A percentile compares a stretch with the other conserved stretches of the same genome.
phyloP scores from a whole-genome alignment of 37 sponge, comb jelly and placozoan species.

The Mnemiopsis leidyi region DNA sequence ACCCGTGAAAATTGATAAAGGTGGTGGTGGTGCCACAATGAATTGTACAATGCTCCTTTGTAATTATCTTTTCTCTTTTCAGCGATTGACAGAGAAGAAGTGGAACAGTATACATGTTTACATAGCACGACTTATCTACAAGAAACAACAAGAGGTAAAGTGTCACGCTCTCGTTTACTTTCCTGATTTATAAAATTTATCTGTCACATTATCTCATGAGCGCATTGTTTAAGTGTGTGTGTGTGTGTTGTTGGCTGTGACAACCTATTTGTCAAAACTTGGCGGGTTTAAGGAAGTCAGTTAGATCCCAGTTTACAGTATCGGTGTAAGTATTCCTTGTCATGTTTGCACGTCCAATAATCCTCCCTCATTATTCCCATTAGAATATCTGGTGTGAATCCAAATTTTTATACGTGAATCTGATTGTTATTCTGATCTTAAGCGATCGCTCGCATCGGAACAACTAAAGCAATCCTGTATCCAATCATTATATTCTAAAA shows the following conservation, averaged over 20 bases:
- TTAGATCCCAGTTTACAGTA: neutral
- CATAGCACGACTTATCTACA: conserved; percentile 57
- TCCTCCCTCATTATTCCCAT: neutral
- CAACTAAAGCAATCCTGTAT: no score
- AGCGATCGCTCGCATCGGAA: no score
- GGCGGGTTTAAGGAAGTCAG: neutral
- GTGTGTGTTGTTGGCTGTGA: no score
- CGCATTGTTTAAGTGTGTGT: neutral
- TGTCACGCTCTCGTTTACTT: neutral
- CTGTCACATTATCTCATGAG: neutral
- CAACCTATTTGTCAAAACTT: neutral
- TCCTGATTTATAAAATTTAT: neutral
- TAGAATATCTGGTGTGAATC: neutral
- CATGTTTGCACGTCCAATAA: neutral
- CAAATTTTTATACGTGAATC: neutral
- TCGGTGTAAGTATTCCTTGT: neutral
- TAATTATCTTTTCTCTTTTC: no score
- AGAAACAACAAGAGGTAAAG: conserved; percentile 57
- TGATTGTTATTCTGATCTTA: no score
- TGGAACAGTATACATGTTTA: conserved; percentile 64
- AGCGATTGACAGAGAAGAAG: conserved; percentile 33
- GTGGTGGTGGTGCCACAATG: no score
- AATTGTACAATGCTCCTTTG: no score
- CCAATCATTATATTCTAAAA: no score
- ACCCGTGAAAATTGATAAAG: no score